Conservation (phyloP, 30 jellyfish, hydroid and myxozoan genomes). For the Aurelia sp. region DNA sequence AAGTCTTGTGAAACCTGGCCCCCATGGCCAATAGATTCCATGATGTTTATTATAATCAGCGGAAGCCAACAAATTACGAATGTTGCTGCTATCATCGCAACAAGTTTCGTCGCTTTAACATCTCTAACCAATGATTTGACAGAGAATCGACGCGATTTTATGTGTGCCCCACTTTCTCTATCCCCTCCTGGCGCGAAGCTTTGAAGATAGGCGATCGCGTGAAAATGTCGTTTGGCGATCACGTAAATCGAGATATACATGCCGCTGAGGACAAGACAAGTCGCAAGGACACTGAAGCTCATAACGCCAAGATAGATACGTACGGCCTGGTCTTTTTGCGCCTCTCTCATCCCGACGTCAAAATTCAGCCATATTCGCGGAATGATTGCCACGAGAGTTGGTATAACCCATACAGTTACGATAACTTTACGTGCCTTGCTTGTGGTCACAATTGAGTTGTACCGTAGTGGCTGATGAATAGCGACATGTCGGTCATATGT, state of each 20-base stretch:
- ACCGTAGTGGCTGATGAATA: conserved; percentile 73
- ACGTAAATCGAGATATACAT: conserved; percentile 47
- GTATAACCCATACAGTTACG: conserved; percentile 56
- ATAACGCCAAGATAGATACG: conserved; percentile 45
- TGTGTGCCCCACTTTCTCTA: neutral
- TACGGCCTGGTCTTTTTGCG: neutral
- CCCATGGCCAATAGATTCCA: conserved; percentile 29
- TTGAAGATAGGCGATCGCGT: conserved; percentile 67
- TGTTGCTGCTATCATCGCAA: conserved; percentile 57
- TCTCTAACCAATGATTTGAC: conserved; percentile 65
- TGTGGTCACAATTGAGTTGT: conserved; percentile 61
- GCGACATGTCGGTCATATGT: conserved; percentile 81
- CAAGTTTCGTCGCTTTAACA: conserved; percentile 79
- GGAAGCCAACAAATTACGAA: conserved; percentile 78
- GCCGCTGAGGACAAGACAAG: conserved; percentile 35
- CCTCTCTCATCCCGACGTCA: neutral
- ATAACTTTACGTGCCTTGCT: conserved; percentile 29
- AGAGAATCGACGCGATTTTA: conserved; percentile 54
- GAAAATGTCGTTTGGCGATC: conserved; percentile 72
- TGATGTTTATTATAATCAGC: conserved; percentile 55
- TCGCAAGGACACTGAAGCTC: conserved; percentile 44
- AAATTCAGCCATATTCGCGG: conserved; percentile 50
- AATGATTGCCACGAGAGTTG: conserved; percentile 41
- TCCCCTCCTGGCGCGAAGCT: conserved; percentile 16
- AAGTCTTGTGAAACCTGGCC: conserved; percentile 11